Evolutionary conservation across 2,888 invertebrate species (phyloP).

Genomic region (Drosophila emarginata): DNA sequence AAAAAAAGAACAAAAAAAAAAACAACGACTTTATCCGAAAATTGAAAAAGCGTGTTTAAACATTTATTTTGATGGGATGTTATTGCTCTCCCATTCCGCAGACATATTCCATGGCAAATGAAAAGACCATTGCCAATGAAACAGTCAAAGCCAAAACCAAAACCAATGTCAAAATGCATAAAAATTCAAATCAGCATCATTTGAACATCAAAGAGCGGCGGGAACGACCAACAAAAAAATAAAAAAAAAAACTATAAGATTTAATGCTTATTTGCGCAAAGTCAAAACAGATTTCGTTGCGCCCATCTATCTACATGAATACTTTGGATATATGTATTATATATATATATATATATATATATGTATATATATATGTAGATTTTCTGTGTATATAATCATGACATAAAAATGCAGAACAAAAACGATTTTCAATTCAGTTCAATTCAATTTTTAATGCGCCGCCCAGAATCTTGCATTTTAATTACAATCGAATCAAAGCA

Average conservation of each 20-base stretch:
- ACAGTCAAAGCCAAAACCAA: slow-evolving; percentile 1
- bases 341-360: background rate
- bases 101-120: slow-evolving; percentile 12
- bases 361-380: background rate
- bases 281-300: slow-evolving; percentile 75
- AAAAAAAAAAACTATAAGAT: slow-evolving; percentile 63
- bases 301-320: slow-evolving; percentile 31
- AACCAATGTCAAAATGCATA: slow-evolving; percentile 71
- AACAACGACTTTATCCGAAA: slow-evolving; percentile 51
- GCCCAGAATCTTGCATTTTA: slow-evolving; percentile 60
- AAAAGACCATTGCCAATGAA: no score
- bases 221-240: slow-evolving; percentile 29
- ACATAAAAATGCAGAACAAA: slow-evolving; percentile 79
- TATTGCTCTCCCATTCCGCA: slow-evolving; percentile 70
- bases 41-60: slow-evolving; percentile 73
- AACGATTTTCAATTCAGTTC: slow-evolving; percentile 77
- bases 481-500: slow-evolving; percentile 49
- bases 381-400: slow-evolving; percentile 61
- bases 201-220: slow-evolving; percentile 37
- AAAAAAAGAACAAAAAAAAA: no score
- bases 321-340: background rate
- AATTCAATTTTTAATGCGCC: slow-evolving; percentile 72
- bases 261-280: slow-evolving; percentile 78
- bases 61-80: slow-evolving; percentile 67
- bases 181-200: slow-evolving; percentile 70